A percentile compares a stretch with the other conserved stretches of the same genome.
Evolutionary conservation across 2,113 vertebrate genomes (phyloP).

Genomic region (Sciurus niger): DNA sequence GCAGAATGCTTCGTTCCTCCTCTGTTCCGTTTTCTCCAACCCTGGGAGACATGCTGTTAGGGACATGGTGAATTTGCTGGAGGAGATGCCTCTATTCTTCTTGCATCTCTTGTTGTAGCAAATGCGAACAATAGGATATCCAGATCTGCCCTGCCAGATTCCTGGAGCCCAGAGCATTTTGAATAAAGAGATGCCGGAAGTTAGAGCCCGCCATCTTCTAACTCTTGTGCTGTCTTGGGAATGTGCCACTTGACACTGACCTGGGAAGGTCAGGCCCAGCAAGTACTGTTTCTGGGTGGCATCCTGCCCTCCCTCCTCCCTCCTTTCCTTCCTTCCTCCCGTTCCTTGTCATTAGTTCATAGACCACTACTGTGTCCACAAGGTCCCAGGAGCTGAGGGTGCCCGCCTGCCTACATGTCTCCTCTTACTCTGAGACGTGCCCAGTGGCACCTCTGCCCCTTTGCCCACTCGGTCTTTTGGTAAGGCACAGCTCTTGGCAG

Average conservation of each 20-base stretch:
- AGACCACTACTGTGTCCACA: not conserved
- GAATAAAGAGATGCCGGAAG: conserved; percentile 44
- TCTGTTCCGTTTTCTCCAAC: not conserved
- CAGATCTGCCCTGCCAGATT: conserved; percentile 55
- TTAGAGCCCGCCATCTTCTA: not conserved
- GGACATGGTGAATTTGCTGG: conserved; percentile 47
- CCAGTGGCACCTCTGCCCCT: not conserved
- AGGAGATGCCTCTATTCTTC: conserved; percentile 56
- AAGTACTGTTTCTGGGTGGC: not conserved
- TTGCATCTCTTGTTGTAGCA: conserved; percentile 72
- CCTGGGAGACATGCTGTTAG: not conserved
- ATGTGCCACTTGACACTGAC: not conserved
- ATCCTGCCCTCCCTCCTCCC: not conserved
- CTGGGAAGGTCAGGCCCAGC: not conserved
- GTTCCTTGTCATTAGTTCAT: not conserved
- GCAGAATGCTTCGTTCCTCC: not conserved
- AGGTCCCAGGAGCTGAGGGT: not conserved
- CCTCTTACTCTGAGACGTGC: not conserved
- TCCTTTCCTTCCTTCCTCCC: not conserved
- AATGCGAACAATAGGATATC: conserved; percentile 5
- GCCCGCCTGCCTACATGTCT: not conserved
- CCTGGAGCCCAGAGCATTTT: not conserved
- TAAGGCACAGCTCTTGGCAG: conserved; percentile 78
- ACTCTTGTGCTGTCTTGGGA: not conserved
- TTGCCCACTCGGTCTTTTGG: conserved; percentile 70